Conservation (phyloP, 1,140 invertebrate genomes). For the Drosophila azteca region DNA sequence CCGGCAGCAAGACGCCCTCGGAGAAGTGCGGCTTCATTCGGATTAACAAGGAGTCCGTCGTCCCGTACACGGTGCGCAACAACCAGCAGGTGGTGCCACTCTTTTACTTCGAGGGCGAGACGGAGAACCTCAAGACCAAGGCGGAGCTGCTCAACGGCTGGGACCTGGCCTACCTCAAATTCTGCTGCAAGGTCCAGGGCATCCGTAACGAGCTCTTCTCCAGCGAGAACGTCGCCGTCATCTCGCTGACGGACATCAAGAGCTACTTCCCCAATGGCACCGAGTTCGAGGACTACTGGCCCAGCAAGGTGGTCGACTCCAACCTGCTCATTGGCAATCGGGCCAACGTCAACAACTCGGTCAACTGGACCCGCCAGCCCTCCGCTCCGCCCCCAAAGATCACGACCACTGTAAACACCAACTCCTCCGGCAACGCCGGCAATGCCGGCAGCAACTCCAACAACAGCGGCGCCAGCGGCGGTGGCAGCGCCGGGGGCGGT, state of each 20-base stretch:
- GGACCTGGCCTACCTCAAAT: conserved; percentile 96
- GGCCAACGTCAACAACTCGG: conserved; percentile 85
- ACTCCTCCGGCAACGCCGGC: conserved; percentile 36
- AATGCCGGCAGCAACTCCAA: conserved; percentile 31
- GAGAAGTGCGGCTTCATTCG: conserved; percentile 96
- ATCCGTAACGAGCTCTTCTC: conserved; percentile 95
- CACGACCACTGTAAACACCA: background rate
- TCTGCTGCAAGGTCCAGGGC: conserved; percentile 97
- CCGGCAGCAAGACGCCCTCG: conserved; percentile 87
- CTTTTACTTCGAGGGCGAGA: conserved; percentile 97
- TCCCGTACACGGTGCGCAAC: conserved; percentile 94
- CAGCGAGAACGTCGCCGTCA: conserved; percentile 94
- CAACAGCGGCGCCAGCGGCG: conserved; percentile 24
- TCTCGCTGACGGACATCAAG: conserved; percentile 94
- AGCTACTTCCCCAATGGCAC: conserved; percentile 95
- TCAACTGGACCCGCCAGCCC: conserved; percentile 87
- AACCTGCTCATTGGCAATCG: conserved; percentile 88
- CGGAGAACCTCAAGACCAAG: conserved; percentile 93
- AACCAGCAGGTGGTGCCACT: conserved; percentile 94
- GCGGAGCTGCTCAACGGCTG: conserved; percentile 93
- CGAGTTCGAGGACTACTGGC: conserved; percentile 95
- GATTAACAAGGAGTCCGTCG: conserved; percentile 96
- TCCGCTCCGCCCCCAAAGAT: conserved; percentile 83
- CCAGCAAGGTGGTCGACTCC: conserved; percentile 91
- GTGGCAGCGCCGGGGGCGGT: conserved; percentile 27